Conservation (phyloP, 2,113 vertebrate genomes). For the Coryphaenoides rupestris region DNA sequence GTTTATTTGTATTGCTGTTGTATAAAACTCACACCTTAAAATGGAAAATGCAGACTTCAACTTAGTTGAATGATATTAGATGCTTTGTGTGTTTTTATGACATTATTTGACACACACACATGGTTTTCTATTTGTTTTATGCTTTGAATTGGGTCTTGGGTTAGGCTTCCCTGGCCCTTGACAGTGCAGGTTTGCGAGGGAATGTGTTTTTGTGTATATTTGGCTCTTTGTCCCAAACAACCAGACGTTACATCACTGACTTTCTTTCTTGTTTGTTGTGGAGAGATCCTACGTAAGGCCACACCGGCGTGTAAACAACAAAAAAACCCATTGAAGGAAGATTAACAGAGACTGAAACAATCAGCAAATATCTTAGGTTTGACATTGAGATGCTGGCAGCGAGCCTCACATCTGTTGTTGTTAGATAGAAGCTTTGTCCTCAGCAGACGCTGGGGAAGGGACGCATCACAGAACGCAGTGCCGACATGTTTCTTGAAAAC, state of each 20-base stretch:
- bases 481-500: too few relatives aligned
- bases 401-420: too few relatives aligned
- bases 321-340: background rate
- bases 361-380: too few relatives aligned
- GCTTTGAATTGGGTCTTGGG: background rate
- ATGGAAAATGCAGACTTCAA: too few relatives aligned
- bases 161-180: background rate
- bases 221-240: background rate
- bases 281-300: conserved; percentile 1
- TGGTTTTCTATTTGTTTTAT: too few relatives aligned
- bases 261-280: background rate
- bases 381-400: too few relatives aligned
- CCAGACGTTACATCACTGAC: conserved; percentile 17
- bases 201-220: conserved; percentile 3
- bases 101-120: background rate
- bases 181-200: conserved; percentile 3
- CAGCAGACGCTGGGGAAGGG: background rate
- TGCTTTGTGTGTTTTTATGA: background rate
- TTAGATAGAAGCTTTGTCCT: background rate
- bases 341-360: too few relatives aligned
- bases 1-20: background rate
- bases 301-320: background rate
- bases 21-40: too few relatives aligned
- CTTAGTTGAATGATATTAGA: too few relatives aligned
- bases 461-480: too few relatives aligned